These are phyloP conservation scores for Strigamia crassipes DNA, from an alignment of 2,888 invertebrate genomes.

Conservation along the genomic window DNA sequence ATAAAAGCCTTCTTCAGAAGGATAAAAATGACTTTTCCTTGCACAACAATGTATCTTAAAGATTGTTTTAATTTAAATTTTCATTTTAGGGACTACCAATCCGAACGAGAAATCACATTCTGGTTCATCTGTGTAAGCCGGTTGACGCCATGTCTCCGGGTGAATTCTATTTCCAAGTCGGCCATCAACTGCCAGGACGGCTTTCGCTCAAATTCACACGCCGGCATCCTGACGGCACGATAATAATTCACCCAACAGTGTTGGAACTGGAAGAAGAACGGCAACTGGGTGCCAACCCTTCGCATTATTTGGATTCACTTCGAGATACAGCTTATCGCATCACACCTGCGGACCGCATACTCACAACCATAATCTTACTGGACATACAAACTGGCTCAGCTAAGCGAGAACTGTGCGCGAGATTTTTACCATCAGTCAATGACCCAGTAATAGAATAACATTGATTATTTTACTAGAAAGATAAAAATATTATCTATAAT, in stretches of 20 bases:
- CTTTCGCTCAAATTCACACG: conserved; percentile 46
- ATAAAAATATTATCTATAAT: too few relatives aligned
- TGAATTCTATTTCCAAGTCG: conserved; percentile 45
- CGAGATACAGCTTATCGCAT: not conserved
- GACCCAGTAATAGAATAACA: conserved; percentile 12
- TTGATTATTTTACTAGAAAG: too few relatives aligned
- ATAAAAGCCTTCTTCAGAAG: too few relatives aligned
- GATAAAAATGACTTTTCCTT: too few relatives aligned
- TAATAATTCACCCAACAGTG: conserved; percentile 40
- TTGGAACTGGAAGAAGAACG: conserved; percentile 39
- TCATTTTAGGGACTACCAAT: conserved; percentile 17
- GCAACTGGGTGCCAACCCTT: not conserved
- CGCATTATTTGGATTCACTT: not conserved
- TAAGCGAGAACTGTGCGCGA: not conserved
- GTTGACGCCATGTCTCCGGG: conserved; percentile 33
- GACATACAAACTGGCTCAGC: not conserved
- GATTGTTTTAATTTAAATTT: not conserved
- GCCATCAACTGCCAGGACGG: conserved; percentile 44
- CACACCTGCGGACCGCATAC: conserved; percentile 7
- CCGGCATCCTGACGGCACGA: conserved; percentile 6
- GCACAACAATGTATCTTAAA: not conserved
- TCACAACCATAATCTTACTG: not conserved
- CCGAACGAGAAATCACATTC: conserved; percentile 18
- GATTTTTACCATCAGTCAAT: not conserved
- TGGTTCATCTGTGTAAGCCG: conserved; percentile 7